Base-by-base conservation (phyloP, 2,888 invertebrate genomes). In the Ashinkailepas kermadecensis region DNA sequence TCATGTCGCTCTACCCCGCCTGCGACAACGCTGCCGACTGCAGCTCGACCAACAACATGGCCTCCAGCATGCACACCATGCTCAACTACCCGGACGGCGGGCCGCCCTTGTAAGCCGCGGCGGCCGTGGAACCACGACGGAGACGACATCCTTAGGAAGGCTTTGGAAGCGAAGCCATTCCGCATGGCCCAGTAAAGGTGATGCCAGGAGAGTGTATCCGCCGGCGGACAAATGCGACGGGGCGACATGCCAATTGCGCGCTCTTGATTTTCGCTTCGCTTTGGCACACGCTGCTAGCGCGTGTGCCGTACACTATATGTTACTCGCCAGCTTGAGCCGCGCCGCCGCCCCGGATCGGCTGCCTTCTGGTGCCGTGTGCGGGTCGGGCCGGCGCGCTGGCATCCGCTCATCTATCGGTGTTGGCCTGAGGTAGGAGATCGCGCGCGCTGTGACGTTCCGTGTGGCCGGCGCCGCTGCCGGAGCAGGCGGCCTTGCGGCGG, bases 51-150 rank as follows among this genome's bases (percentile, higher is more conserved):
- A 74, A 74, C 74, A 74, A 74, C 74, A 8, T 74, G 18, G 74
- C 74, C 74, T 39, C 74, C 74, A 74, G 74, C 74, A 54, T 74
- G 74, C 74, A 74, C 15, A 54, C 74, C 54, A 74, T 74, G 74
- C 74, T 74, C 15, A 74, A 74, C 74, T 74, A 74, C 74, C 74
- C 74, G 6, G 54, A 54, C 54, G 74, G 74, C 74, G 74, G 54
- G 18, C 74, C 74, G 74, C 74, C 74, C 54, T 1, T 74, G 74
- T 74, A 74, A 54, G 21, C 21, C 3, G 70, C 70, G 15, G 23
- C 12, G 15, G 54, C 54, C 21, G 21, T 21, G 18, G 3, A 15
- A 11, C 7, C 39, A 4, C 10, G 23, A 70, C 3, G 0, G 4
- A 4, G 70, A 39, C 23, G 65, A 21, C 10, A 23, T 7, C 23